Evolutionary conservation across 2,797 vertebrate species (phyloP).

Genomic region (Alectoris magna): DNA sequence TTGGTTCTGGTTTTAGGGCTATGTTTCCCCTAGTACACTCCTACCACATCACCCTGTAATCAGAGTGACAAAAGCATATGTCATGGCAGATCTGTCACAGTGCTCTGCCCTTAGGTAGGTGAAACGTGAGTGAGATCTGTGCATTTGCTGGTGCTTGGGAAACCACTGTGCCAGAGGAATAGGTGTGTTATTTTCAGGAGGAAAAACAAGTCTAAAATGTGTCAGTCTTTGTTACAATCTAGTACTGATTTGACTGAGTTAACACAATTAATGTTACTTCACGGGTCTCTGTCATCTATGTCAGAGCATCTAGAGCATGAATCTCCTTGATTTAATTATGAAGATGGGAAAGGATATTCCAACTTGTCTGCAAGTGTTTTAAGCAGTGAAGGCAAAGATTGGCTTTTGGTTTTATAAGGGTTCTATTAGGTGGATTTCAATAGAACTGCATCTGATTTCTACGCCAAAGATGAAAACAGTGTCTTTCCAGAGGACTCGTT

Average conservation of each 20-base stretch:
- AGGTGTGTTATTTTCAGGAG: neutral
- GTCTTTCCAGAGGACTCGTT: neutral
- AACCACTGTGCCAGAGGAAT: neutral
- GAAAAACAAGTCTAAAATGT: neutral
- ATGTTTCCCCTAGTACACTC: neutral
- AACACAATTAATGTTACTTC: neutral
- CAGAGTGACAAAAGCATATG: neutral
- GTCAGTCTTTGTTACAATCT: neutral
- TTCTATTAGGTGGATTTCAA: neutral
- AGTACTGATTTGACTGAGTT: neutral
- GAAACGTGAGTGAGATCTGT: accelerated
- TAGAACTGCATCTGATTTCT: neutral
- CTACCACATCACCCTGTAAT: accelerated
- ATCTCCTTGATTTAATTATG: neutral
- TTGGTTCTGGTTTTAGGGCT: neutral
- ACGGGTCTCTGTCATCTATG: neutral
- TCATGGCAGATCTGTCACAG: neutral
- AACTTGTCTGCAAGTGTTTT: neutral
- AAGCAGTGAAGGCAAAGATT: neutral
- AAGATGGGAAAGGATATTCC: neutral
- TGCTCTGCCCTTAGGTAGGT: neutral
- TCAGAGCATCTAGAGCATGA: neutral
- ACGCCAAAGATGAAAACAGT: neutral
- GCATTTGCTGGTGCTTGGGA: neutral
- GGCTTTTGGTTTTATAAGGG: neutral